Evolutionary conservation across 2,113 vertebrate genomes (phyloP), one percentile per base, ranked within the genome.

Genomic region (Beaufortia kweichowensis): DNA sequence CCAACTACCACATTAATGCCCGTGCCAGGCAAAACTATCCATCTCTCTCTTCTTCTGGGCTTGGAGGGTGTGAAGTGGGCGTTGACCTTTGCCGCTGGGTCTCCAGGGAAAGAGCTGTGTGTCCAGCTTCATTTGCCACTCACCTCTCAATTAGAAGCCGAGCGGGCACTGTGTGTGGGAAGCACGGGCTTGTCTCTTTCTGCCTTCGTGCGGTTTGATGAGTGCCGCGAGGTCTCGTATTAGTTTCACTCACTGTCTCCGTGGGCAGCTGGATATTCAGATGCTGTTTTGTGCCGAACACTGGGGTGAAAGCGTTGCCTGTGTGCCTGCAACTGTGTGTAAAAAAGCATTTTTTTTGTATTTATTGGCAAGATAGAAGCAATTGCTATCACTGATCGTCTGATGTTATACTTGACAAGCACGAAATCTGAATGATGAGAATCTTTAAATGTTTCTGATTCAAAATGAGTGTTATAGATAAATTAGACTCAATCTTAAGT

Each of bases 51-150:
- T 62, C 75, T 63, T 48, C 61, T 70, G 48, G 59, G 46, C 76
- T 62, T 35, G 64, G 64, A 78, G 69, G 48, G 69, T 75, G 80
- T 78, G 80, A 82, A 82, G 64, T 74, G 46, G 77, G 80, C 63
- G 59, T 53, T 78, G 76, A 78, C 80, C 76, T 63, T 31, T 59
- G 69, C 69, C 55, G 9, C 63, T 9, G 56, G 23, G 64, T 41
- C 64, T 65, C 59, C 68, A 73, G 6, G 62, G 75, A 76, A 19
- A 26, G 53, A 81, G 67, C 75, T 53, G 14, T 69, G 48, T 69
- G 76, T 82, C 80, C 62, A 50, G 62, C 71, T 77, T 81, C 69
- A 81, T 81, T 81, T 81, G 76, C 70, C 72, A 74, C 80, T 78
- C 80, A 78, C 75, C 63, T 78, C 69, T 74, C 72, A 78, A 81